Evolutionary conservation across 2,888 invertebrate genomes (phyloP).

Genomic region (Lycocerus yunnanus): DNA sequence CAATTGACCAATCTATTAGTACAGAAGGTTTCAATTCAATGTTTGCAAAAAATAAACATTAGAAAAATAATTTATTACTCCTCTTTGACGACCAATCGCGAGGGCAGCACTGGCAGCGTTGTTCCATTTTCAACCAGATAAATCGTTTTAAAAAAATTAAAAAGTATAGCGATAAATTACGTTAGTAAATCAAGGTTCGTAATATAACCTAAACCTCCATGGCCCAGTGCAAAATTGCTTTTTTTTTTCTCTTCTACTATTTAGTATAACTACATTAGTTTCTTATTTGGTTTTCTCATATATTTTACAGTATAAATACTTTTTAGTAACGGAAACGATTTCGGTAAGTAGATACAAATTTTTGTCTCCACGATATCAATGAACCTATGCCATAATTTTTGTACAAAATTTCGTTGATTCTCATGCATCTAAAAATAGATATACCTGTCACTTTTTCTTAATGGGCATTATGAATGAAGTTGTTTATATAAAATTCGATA

Average conservation of each 20-base stretch:
- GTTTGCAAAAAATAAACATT: not conserved
- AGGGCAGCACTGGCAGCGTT: too few species aligned
- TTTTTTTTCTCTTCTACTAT: too few species aligned
- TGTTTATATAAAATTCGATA: conserved; percentile 13
- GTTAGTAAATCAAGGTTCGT: too few species aligned
- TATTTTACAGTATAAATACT: too few species aligned
- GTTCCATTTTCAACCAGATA: too few species aligned
- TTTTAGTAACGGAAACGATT: not conserved
- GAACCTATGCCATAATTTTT: not conserved
- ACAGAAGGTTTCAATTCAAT: not conserved
- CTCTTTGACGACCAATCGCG: not conserved
- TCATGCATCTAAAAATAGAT: conserved; percentile 14
- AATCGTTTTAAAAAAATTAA: too few species aligned
- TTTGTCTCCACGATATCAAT: not conserved
- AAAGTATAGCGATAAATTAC: too few species aligned
- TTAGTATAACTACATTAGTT: too few species aligned
- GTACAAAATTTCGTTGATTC: conserved; percentile 4
- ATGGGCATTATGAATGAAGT: conserved; percentile 2
- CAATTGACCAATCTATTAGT: not conserved
- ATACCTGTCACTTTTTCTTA: conserved; percentile 10
- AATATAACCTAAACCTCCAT: too few species aligned
- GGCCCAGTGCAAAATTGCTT: too few species aligned
- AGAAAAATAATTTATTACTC: not conserved
- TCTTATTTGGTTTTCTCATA: too few species aligned
- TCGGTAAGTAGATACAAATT: not conserved